These are phyloP conservation scores for Strigamia maritima DNA, from an alignment of 2,888 invertebrate species.

Conservation along the genomic window DNA sequence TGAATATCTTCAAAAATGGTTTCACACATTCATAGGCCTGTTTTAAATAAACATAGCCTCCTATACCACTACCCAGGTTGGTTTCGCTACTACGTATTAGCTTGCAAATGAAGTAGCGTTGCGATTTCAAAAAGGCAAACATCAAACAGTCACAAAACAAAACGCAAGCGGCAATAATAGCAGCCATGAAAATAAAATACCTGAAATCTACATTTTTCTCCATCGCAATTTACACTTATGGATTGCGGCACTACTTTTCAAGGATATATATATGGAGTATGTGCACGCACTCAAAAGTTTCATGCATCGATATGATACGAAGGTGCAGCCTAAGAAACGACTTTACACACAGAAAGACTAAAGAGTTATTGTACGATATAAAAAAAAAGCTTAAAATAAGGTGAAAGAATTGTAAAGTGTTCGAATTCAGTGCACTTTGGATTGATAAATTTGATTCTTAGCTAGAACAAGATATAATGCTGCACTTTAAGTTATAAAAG, in stretches of 20 bases:
- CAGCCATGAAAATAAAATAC: constrained; percentile 24
- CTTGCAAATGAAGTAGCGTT: constrained; percentile 24
- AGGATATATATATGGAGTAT: background rate
- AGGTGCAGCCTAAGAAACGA: background rate
- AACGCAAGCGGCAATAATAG: background rate
- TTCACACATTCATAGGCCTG: constrained; percentile 22
- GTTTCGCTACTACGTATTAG: constrained; percentile 2
- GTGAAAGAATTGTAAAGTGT: background rate
- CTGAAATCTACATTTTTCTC: constrained; percentile 18
- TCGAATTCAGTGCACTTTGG: background rate
- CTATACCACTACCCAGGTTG: background rate
- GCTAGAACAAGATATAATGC: background rate
- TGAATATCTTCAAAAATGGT: constrained; percentile 21
- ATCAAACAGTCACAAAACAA: constrained; percentile 27
- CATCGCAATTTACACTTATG: constrained; percentile 22
- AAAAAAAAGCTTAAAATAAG: background rate
- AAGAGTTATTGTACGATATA: background rate
- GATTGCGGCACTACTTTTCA: constrained; percentile 7
- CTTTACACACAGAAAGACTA: background rate
- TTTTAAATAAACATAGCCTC: constrained; percentile 19
- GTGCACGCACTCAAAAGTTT: background rate
- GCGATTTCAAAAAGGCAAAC: constrained; percentile 26
- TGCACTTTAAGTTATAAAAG: background rate
- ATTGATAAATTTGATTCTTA: background rate
- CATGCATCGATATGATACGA: background rate